Base-by-base conservation (phyloP, 2,888 invertebrate genomes). In the Blera fallax region DNA sequence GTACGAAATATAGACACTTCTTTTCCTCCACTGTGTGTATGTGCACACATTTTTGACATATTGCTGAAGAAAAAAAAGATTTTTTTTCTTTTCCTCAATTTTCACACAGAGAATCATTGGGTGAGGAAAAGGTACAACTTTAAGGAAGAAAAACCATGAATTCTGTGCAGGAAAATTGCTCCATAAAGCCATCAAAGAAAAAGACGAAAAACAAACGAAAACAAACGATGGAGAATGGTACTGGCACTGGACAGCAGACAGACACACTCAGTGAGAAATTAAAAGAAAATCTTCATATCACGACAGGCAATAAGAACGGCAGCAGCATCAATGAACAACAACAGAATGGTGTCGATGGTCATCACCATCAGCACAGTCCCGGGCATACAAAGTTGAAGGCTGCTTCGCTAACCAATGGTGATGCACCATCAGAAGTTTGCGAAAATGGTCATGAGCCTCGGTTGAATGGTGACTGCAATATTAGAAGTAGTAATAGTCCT, bases 161-260 rank as follows among this genome's bases (percentile, higher is more conserved):
- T 72, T 56, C 85, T 18, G 67, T 85, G 29, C 85, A 85, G 60
- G 72, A 76, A 27, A 81, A 77, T 67, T 72, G 85, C 72, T 85
- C 81, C 29, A 50, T 67, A 27, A 85, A 85, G 40, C 85, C 70
- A 54, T 77, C 81, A 70, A 85, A 85, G 81, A 85, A 85, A 76
- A 85, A 85, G 16, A 77, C 85, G 76, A 85, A 85, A 85, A 85
- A 85, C 81, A 85, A 85, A 85, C 64, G 85, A 77, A 85, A 85
- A 56, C 85, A 70, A 45, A 77, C 67, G 48, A n/a, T 67, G 18
- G 81, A 85, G n/a, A 80, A 85, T 60, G 85, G 76, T 16, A 67
- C 70, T 40, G 64, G 58, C 8, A 21, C 37, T 56, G 72, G 16
- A 54, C 21, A 64, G 14, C 79, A 74, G 67, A 45, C 81, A 54